Evolutionary conservation across 2,113 vertebrate genomes (phyloP).

Genomic region (Odontesthes bonariensis): DNA sequence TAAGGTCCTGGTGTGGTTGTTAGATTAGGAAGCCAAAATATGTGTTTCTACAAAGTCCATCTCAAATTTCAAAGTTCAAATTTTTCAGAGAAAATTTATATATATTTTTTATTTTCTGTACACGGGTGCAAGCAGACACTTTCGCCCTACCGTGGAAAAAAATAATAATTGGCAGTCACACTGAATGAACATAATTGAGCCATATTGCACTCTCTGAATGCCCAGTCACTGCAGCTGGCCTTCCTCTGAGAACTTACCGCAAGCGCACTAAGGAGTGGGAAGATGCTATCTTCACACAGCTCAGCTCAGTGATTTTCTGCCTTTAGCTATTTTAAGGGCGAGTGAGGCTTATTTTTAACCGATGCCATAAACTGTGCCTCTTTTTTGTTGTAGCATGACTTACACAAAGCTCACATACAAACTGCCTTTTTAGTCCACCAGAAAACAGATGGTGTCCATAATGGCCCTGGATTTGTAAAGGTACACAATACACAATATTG

Average conservation of each 20-base stretch:
- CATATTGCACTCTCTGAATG: background rate
- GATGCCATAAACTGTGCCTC: constrained; percentile 5
- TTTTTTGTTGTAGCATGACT: constrained; percentile 22
- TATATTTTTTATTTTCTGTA: too few species aligned
- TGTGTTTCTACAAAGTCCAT: too few species aligned
- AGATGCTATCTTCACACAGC: constrained; percentile 34
- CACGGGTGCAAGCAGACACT: too few species aligned
- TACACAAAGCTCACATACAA: constrained; percentile 11
- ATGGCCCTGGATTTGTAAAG: too few species aligned
- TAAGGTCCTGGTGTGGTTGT: too few species aligned
- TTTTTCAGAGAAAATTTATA: too few species aligned
- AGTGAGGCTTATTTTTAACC: constrained; percentile 30
- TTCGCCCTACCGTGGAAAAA: background rate
- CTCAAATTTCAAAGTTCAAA: too few species aligned
- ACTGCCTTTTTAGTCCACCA: too few species aligned
- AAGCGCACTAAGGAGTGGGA: constrained; percentile 33
- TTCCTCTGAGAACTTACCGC: constrained; percentile 11
- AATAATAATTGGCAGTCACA: background rate
- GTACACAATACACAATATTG: background rate
- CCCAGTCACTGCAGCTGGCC: constrained; percentile 24
- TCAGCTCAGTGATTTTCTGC: constrained; percentile 16
- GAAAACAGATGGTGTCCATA: too few species aligned
- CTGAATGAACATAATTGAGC: background rate
- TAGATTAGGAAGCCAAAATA: too few species aligned
- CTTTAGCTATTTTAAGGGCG: constrained; percentile 29